Evolutionary conservation across 1,140 invertebrate genomes (phyloP), one percentile per base, ranked within the genome.

Genomic region (Drosophila bipectinata): DNA sequence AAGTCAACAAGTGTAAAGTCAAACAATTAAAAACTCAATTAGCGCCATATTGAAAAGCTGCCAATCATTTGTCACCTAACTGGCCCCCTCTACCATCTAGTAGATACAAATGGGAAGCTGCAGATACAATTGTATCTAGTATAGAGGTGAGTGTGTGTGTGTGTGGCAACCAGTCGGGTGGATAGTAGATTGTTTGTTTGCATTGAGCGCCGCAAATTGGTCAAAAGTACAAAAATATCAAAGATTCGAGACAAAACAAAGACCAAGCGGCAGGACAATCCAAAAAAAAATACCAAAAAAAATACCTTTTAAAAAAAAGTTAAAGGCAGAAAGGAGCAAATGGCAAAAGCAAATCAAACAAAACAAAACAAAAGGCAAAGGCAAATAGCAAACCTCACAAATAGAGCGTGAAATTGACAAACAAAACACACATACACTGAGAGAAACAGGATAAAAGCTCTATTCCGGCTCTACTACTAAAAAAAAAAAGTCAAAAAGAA

Each of bases 11-110:
- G 83, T 88, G 83, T 61, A 77, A 88, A 79, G 72, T 83, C 83
- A 79, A 87, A 87, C 83, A 87, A 87, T 87, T 88, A 87, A 87
- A 88, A 88, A 87, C 83, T 88, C 83, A 88, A 87, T 87, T 87
- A 87, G 82, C 83, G 82, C 82, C 82, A 87, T 88, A 82, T 87
- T 87, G 82, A 88, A 87, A 82, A 79, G 83, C 83, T 87, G 82
- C 82, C 83, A 88, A 82, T 87, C 82, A 82, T 88, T 81, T 82
- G 74, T 69, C 67, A 62, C 59, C 59, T 62, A 32, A 10, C 37
- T 26, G 14, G 1, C 37, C 5, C 37, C 28, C 53, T 37, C 49
- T 10, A 18, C 7, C 32, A 37, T 12, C 1, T 7, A 7, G 26
- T 4, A 34, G 21, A 81, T 57, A 51, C 57, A 32, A 56, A 41